Evolutionary conservation across 64 coral and sea anemone species (phyloP).

Genomic region (Actinia tenebrosa): DNA sequence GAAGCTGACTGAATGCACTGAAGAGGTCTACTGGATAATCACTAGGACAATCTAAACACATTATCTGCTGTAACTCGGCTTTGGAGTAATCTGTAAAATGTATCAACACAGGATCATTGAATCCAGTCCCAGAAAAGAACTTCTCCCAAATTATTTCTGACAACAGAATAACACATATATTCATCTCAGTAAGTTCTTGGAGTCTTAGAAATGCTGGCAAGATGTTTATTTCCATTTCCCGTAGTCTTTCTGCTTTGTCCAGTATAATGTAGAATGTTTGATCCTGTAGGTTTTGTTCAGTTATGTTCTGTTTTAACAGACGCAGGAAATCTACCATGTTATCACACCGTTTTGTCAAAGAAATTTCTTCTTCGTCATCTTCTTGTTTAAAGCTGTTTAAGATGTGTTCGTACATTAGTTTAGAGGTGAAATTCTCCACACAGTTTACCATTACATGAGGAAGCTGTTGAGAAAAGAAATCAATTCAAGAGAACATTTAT

Average conservation of each 20-base stretch:
- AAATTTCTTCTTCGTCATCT: slow-evolving; percentile 18
- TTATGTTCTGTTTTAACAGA: slow-evolving; percentile 43
- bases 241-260: slow-evolving; percentile 89
- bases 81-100: slow-evolving; percentile 93
- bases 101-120: slow-evolving; percentile 60
- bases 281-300: slow-evolving; percentile 26
- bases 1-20: slow-evolving; percentile 77
- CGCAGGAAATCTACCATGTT: slow-evolving; percentile 87
- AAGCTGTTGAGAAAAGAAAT: slow-evolving; percentile 46
- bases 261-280: slow-evolving; percentile 89
- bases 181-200: slow-evolving; percentile 70
- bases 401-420: slow-evolving; percentile 77
- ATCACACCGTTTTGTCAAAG: slow-evolving; percentile 64
- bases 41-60: slow-evolving; percentile 61
- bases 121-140: slow-evolving; percentile 84
- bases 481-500: background rate
- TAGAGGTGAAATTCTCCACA: slow-evolving; percentile 87
- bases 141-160: slow-evolving; percentile 96
- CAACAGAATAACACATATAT: slow-evolving; percentile 81
- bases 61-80: slow-evolving; percentile 75
- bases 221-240: slow-evolving; percentile 77
- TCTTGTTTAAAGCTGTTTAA: slow-evolving; percentile 54
- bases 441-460: slow-evolving; percentile 79
- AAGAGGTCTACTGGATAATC: slow-evolving; percentile 73
- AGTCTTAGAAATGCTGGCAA: slow-evolving; percentile 82